Percentiles rank a stretch among this genome's conserved stretches.
These are phyloP conservation scores for Globodera ellingtonae DNA, from an alignment of 1,140 invertebrate genomes.

Conservation along the genomic window DNA sequence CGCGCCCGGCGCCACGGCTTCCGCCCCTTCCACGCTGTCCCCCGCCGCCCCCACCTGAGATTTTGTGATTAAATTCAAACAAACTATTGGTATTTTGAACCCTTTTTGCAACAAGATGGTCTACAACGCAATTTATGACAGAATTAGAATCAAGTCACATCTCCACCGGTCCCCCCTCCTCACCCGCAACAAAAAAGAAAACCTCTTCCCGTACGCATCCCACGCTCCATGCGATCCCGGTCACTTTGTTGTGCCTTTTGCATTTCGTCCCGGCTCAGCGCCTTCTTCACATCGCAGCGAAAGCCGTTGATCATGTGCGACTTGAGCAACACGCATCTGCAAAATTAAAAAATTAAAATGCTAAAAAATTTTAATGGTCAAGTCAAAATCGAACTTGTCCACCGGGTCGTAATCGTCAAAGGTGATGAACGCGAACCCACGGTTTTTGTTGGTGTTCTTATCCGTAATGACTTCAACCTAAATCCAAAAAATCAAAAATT, in stretches of 20 bases:
- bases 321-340: conserved; percentile 69
- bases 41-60: background rate
- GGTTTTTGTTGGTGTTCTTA: conserved; percentile 72
- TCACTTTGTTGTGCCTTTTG: conserved; percentile 55
- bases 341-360: background rate
- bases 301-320: conserved; percentile 67
- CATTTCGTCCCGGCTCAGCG: conserved; percentile 68
- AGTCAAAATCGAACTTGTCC: conserved; percentile 75
- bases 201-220: conserved; percentile 48
- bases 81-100: no score
- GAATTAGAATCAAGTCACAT: background rate
- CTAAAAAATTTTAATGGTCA: conserved; percentile 53
- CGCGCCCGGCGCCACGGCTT: conserved; percentile 26
- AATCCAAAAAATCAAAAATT: conserved; percentile 13
- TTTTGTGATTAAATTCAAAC: background rate
- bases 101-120: no score
- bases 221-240: conserved; percentile 55
- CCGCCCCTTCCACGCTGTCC: conserved; percentile 20
- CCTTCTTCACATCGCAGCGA: conserved; percentile 69
- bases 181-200: background rate
- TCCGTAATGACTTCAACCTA: conserved; percentile 80
- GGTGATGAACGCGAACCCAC: conserved; percentile 49
- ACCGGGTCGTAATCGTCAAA: conserved; percentile 72
- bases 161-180: no score
- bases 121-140: no score